phyloP scores from a whole-genome alignment of 2,888 invertebrate species.

The Andrena flavipes region DNA sequence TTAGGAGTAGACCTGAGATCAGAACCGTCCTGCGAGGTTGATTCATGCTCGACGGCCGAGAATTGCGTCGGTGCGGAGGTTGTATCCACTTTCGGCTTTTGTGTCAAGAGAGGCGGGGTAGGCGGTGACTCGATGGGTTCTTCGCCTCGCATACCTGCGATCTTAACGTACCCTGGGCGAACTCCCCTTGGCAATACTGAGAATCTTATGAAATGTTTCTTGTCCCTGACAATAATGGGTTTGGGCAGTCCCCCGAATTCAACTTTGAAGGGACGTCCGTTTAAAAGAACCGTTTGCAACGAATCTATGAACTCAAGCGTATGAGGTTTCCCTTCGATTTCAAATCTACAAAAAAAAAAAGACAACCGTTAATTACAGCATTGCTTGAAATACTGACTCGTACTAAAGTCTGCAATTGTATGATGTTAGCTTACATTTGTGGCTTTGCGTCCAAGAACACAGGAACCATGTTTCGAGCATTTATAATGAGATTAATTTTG shows the following conservation, averaged over 20 bases:
- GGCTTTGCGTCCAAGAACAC: slow-evolving; percentile 94
- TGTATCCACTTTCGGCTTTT: slow-evolving; percentile 67
- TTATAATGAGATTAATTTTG: slow-evolving; percentile 93
- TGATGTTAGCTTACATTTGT: slow-evolving; percentile 86
- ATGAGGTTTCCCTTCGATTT: slow-evolving; percentile 90
- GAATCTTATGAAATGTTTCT: slow-evolving; percentile 93
- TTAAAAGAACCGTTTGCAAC: slow-evolving; percentile 91
- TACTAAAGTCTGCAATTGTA: neutral
- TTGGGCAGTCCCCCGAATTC: slow-evolving; percentile 94
- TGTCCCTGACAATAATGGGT: slow-evolving; percentile 90
- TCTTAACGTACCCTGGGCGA: slow-evolving; percentile 89
- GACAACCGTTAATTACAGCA: neutral
- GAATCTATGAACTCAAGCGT: slow-evolving; percentile 93
- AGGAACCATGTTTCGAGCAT: slow-evolving; percentile 92
- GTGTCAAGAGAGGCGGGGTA: slow-evolving; percentile 59
- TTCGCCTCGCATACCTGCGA: slow-evolving; percentile 91
- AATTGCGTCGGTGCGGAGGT: slow-evolving; percentile 59
- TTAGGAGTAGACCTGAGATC: slow-evolving; percentile 74
- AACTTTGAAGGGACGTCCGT: slow-evolving; percentile 91
- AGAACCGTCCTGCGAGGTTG: slow-evolving; percentile 80
- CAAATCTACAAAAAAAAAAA: slow-evolving; percentile 85
- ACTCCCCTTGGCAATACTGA: slow-evolving; percentile 91
- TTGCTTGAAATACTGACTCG: neutral
- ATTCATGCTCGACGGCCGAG: slow-evolving; percentile 74
- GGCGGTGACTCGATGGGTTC: slow-evolving; percentile 80